A percentile compares a stretch with the other conserved stretches of the same genome.
These are phyloP conservation scores for Halocaridina rubra DNA, from an alignment of 2,888 invertebrate species.

Conservation along the genomic window DNA sequence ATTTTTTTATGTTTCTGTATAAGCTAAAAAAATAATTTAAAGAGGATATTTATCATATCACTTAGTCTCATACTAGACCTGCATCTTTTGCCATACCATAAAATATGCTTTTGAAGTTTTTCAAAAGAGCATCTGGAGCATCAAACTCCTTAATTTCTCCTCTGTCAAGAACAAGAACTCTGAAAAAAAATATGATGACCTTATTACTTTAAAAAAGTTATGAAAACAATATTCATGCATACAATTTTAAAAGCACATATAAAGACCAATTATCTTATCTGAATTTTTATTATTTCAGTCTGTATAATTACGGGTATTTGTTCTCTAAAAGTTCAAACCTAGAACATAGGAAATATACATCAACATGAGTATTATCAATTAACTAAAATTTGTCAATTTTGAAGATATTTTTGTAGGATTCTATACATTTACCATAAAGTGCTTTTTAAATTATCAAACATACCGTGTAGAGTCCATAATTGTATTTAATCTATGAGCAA, in stretches of 20 bases:
- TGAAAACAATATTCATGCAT: background rate
- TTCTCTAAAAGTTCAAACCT: too few relatives aligned
- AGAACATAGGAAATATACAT: too few relatives aligned
- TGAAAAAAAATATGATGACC: slow-evolving; percentile 68
- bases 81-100: slow-evolving; percentile 89
- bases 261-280: too few relatives aligned
- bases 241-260: background rate
- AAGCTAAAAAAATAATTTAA: too few relatives aligned
- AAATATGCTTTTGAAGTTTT: slow-evolving; percentile 79
- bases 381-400: too few relatives aligned
- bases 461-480: slow-evolving; percentile 71
- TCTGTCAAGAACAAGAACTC: slow-evolving; percentile 84
- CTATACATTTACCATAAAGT: too few relatives aligned
- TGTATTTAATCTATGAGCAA: slow-evolving; percentile 92
- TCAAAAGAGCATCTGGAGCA: slow-evolving; percentile 78
- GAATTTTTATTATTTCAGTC: too few relatives aligned
- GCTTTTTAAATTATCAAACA: too few relatives aligned
- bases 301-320: too few relatives aligned
- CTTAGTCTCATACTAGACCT: slow-evolving; percentile 75
- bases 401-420: background rate
- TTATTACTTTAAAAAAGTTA: too few relatives aligned
- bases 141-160: slow-evolving; percentile 84
- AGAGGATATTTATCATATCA: too few relatives aligned
- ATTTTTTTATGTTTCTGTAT: background rate
- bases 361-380: too few relatives aligned